Evolutionary conservation across 2,113 vertebrate genomes (phyloP).

Genomic region (Paracanthobrama guichenoti): DNA sequence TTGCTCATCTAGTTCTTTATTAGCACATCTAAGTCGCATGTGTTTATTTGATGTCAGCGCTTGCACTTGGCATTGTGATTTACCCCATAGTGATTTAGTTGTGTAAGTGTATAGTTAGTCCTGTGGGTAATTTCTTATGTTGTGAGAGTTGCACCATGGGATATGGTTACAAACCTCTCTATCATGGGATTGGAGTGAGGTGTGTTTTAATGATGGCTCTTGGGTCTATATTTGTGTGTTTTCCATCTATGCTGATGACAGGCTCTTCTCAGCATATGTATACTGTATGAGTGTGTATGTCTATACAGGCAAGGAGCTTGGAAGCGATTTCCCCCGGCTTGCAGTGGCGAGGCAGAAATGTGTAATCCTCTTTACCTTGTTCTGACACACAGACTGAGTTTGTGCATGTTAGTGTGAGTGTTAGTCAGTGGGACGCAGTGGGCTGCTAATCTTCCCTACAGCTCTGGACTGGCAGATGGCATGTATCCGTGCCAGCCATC

Average conservation of each 20-base stretch:
- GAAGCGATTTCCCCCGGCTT: slow-evolving; percentile 53
- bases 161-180: slow-evolving; percentile 26
- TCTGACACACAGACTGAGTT: slow-evolving; percentile 43
- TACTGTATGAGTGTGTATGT: slow-evolving; percentile 25
- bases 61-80: not conserved
- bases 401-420: slow-evolving; percentile 33
- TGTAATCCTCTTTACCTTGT: slow-evolving; percentile 61
- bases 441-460: slow-evolving; percentile 37
- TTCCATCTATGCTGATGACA: not conserved
- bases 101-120: slow-evolving; percentile 33
- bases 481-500: slow-evolving; percentile 52
- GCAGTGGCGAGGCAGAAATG: slow-evolving; percentile 15
- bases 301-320: not conserved
- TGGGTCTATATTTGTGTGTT: slow-evolving; percentile 42
- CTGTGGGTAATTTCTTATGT: slow-evolving; percentile 21
- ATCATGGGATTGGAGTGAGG: slow-evolving; percentile 28
- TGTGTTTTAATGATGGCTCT: slow-evolving; percentile 53
- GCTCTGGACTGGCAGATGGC: slow-evolving; percentile 59
- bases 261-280: slow-evolving; percentile 8
- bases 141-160: slow-evolving; percentile 29
- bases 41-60: slow-evolving; percentile 26
- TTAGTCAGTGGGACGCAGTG: slow-evolving; percentile 43
- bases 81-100: slow-evolving; percentile 22
- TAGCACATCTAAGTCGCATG: not conserved
- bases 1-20: slow-evolving; percentile 41